Conservation (phyloP, 2,113 vertebrate species). For the Raja brachyura region DNA sequence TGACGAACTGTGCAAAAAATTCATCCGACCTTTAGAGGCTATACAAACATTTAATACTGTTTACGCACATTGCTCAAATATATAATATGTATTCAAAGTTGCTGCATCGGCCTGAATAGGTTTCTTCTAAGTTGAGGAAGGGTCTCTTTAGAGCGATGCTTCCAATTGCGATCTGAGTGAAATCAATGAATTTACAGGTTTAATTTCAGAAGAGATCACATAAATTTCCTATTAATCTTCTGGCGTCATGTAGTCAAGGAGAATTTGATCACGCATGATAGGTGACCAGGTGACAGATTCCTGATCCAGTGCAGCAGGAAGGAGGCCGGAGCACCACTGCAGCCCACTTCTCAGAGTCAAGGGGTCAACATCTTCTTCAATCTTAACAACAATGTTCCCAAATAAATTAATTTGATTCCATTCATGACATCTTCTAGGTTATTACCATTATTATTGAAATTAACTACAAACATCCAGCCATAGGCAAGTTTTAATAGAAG, state of each 20-base stretch:
- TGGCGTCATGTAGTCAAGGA: neutral
- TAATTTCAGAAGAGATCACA: neutral
- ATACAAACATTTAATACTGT: too few species aligned
- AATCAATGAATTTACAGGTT: neutral
- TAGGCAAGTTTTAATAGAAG: neutral
- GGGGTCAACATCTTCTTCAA: neutral
- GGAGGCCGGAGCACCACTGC: neutral
- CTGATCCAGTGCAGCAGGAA: neutral
- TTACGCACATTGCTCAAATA: neutral
- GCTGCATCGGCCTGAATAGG: neutral
- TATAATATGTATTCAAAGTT: neutral
- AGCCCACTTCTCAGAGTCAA: neutral
- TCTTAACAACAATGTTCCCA: neutral
- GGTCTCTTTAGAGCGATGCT: neutral
- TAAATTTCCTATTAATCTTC: neutral
- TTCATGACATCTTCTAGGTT: neutral
- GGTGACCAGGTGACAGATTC: too few species aligned
- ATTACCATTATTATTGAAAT: neutral
- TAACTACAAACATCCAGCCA: neutral
- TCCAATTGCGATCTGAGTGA: neutral
- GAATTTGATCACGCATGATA: too few species aligned
- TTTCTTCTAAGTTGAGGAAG: neutral
- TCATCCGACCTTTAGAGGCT: too few species aligned
- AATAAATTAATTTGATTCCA: neutral
- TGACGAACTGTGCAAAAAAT: too few species aligned